Conservation (phyloP, 2,797 vertebrate species). For the Characodon lateralis region DNA sequence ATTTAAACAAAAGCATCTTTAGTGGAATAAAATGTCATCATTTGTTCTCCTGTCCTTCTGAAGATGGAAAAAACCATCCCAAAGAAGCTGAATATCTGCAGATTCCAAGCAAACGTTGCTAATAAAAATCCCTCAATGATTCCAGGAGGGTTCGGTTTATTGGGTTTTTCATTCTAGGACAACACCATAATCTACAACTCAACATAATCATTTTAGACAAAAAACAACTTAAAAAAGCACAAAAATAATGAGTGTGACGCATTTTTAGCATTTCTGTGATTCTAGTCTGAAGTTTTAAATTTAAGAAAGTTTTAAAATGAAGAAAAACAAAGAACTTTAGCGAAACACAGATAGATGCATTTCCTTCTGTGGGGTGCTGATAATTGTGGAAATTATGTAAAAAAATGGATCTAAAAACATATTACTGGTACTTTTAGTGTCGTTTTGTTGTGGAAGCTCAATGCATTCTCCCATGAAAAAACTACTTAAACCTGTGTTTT, state of each 20-base stretch:
- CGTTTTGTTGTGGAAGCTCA: background rate
- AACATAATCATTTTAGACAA: no score
- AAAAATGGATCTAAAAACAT: background rate
- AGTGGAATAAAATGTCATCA: background rate
- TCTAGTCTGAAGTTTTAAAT: background rate
- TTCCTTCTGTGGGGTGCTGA: background rate
- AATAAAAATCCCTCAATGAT: background rate
- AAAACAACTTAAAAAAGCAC: no score
- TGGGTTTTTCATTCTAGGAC: background rate
- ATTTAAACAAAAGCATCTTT: background rate
- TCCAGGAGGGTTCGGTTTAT: background rate
- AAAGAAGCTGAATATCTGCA: background rate
- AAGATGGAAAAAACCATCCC: background rate
- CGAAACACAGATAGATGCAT: background rate
- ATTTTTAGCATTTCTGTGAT: no score
- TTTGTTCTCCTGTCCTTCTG: background rate
- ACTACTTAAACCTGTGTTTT: background rate
- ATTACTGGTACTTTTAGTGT: background rate
- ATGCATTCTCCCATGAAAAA: background rate
- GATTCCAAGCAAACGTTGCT: background rate
- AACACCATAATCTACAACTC: no score
- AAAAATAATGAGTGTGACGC: no score
- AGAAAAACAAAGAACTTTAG: background rate
- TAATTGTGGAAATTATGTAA: background rate
- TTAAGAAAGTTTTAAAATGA: background rate